phyloP scores from a whole-genome alignment of 1,140 invertebrate genomes.

The Drosophila kanapiae region DNA sequence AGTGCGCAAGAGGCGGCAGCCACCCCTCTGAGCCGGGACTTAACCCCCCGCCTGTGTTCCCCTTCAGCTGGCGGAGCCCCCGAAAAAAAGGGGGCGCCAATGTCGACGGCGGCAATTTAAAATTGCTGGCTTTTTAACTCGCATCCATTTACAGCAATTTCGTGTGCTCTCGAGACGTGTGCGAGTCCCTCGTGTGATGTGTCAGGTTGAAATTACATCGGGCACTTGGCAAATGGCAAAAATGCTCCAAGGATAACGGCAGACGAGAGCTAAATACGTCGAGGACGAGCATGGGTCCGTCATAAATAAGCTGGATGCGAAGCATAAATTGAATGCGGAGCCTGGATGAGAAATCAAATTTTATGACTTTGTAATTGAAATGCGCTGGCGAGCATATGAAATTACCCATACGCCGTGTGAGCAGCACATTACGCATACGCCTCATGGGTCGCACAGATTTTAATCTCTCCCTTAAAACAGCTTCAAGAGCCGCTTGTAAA shows the following conservation, averaged over 20 bases:
- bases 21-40: slow-evolving; percentile 7
- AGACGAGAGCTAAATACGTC: slow-evolving; percentile 16
- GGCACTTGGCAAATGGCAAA: slow-evolving; percentile 66
- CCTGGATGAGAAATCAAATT: slow-evolving; percentile 76
- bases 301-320: slow-evolving; percentile 68
- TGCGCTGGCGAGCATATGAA: slow-evolving; percentile 55
- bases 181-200: slow-evolving; percentile 66
- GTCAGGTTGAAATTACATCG: slow-evolving; percentile 83
- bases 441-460: slow-evolving; percentile 30
- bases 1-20: slow-evolving; percentile 59
- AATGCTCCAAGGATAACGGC: slow-evolving; percentile 61
- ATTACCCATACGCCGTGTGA: slow-evolving; percentile 24
- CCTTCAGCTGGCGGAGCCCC: not conserved
- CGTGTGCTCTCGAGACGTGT: slow-evolving; percentile 57
- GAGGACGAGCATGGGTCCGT: not conserved
- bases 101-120: slow-evolving; percentile 79
- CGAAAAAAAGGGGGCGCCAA: slow-evolving; percentile 46
- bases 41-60: not conserved
- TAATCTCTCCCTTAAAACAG: slow-evolving; percentile 12
- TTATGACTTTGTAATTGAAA: slow-evolving; percentile 83
- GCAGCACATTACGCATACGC: slow-evolving; percentile 47
- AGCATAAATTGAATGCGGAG: slow-evolving; percentile 65
- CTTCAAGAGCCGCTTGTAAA: not conserved
- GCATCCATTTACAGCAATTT: slow-evolving; percentile 84
- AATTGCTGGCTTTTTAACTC: slow-evolving; percentile 83